Conservation (phyloP, 2,797 vertebrate species). For the Melanotaenia trifasciata region DNA sequence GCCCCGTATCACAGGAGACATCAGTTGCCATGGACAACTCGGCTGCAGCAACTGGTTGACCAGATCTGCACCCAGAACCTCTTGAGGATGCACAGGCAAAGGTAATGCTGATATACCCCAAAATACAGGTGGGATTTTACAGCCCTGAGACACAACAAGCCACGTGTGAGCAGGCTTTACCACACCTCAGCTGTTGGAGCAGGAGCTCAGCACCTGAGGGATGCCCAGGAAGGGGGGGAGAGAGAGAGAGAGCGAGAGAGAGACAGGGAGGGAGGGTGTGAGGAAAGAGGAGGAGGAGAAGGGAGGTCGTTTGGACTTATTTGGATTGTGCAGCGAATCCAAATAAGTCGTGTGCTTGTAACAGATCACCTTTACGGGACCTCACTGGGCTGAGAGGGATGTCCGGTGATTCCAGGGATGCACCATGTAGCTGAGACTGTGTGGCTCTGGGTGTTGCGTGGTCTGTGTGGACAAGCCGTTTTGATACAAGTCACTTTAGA, state of each 20-base stretch:
- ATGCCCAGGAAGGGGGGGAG: slow-evolving; percentile 21
- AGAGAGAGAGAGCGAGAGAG: too few relatives aligned
- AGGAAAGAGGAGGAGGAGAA: not conserved
- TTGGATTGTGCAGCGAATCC: slow-evolving; percentile 62
- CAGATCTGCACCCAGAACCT: slow-evolving; percentile 43
- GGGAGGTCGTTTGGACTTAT: slow-evolving; percentile 46
- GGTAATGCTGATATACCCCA: slow-evolving; percentile 47
- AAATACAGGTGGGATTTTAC: slow-evolving; percentile 33
- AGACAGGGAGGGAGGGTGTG: not conserved
- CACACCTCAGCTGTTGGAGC: slow-evolving; percentile 60
- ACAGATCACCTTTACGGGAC: slow-evolving; percentile 61
- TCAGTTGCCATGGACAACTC: slow-evolving; percentile 61
- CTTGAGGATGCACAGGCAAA: slow-evolving; percentile 52
- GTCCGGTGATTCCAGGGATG: slow-evolving; percentile 49
- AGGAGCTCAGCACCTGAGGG: slow-evolving; percentile 63
- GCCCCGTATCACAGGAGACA: slow-evolving; percentile 45
- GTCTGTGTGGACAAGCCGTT: slow-evolving; percentile 34
- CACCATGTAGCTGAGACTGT: slow-evolving; percentile 27
- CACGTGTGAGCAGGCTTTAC: slow-evolving; percentile 42
- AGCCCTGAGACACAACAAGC: slow-evolving; percentile 65
- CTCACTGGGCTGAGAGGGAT: slow-evolving; percentile 49
- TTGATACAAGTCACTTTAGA: slow-evolving; percentile 47
- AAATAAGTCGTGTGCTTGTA: slow-evolving; percentile 75
- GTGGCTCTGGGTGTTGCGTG: slow-evolving; percentile 37
- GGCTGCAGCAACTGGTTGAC: slow-evolving; percentile 45